These are phyloP conservation scores for Lamprotornis superbus DNA, from an alignment of 2,113 vertebrate species.

Conservation along the genomic window DNA sequence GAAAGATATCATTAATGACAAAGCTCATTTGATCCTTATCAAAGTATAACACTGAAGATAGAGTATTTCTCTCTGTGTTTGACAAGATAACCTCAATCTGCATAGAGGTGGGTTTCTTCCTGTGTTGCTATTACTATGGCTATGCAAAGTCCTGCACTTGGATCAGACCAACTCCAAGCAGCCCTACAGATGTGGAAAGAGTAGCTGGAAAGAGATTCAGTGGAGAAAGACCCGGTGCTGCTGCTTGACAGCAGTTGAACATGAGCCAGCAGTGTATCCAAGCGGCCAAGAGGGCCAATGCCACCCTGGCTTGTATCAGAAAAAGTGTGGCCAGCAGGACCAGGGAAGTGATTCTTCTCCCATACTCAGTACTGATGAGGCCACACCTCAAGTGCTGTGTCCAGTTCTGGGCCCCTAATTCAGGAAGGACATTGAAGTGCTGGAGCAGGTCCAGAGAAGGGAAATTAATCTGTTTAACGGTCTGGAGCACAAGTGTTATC, in stretches of 20 bases:
- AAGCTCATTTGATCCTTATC: not conserved
- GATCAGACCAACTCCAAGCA: not conserved
- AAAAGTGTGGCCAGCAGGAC: not conserved
- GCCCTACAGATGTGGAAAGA: fast-evolving
- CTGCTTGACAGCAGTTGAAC: not conserved
- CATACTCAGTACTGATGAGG: not conserved
- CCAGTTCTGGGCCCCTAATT: not conserved
- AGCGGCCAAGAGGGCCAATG: fast-evolving
- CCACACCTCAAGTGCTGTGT: not conserved
- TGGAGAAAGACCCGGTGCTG: not conserved
- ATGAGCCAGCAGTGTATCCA: not conserved
- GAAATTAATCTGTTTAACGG: not conserved
- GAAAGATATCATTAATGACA: not conserved
- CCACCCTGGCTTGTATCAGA: not conserved
- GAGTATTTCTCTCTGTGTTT: not conserved
- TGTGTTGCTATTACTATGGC: not conserved
- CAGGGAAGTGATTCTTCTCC: not conserved
- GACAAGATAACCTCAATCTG: not conserved
- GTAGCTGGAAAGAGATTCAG: fast-evolving
- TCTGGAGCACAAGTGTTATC: not conserved
- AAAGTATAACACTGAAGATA: not conserved
- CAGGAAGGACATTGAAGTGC: not conserved
- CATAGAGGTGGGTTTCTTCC: not conserved
- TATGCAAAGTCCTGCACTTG: not conserved
- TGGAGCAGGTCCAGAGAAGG: too few species aligned